Conservation (phyloP, 2,113 vertebrate species). For the zebrafish (Danio rerio) region GRCz12tu NC_133183.1:16636001-16636500, state of each 20-base stretch:
- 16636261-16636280: constrained; percentile 76
- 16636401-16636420: not conserved
- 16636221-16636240: not conserved
- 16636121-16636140: too few relatives aligned
- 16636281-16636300: constrained; percentile 72
- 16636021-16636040: too few relatives aligned
- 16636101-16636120: too few relatives aligned
- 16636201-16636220: too few relatives aligned
- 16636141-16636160: too few relatives aligned
- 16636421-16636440: not conserved
- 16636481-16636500: constrained; percentile 67
- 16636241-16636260: constrained; percentile 49
- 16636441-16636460: not conserved
- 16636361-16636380: constrained; percentile 72
- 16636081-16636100: too few relatives aligned
- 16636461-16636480: constrained; percentile 72
- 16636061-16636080: too few relatives aligned
- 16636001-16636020: too few relatives aligned
- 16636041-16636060: too few relatives aligned
- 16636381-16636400: not conserved
- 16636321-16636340: constrained; percentile 64
- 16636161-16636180: too few relatives aligned
- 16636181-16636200: too few relatives aligned
- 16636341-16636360: constrained; percentile 66
- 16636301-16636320: constrained; percentile 66